Conservation (phyloP, 1,140 invertebrate species). For the Archivesica marissinica region DNA sequence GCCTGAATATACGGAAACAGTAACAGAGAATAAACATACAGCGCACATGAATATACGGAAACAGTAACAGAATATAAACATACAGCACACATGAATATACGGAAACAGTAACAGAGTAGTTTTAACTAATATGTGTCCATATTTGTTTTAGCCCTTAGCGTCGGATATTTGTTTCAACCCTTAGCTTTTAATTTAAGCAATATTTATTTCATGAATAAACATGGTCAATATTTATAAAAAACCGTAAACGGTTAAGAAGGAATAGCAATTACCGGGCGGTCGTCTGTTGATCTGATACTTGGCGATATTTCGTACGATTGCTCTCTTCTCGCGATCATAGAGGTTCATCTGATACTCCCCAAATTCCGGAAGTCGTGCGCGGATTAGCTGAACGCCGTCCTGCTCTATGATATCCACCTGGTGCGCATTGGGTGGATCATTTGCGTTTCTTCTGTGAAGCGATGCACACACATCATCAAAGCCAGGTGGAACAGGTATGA, state of each 20-base stretch:
- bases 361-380: conserved; percentile 74
- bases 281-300: conserved; percentile 79
- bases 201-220: no score
- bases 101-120: background rate
- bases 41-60: no score
- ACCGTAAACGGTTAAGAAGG: no score
- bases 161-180: no score
- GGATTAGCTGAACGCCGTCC: conserved; percentile 72
- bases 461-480: conserved; percentile 72
- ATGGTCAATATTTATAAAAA: no score
- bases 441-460: conserved; percentile 74
- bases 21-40: no score
- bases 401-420: conserved; percentile 71
- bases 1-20: no score
- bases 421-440: conserved; percentile 68
- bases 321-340: conserved; percentile 71
- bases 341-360: conserved; percentile 81
- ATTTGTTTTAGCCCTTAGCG: no score
- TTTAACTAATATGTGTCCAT: background rate
- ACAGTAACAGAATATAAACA: no score
- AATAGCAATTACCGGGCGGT: conserved; percentile 72
- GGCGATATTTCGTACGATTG: conserved; percentile 68
- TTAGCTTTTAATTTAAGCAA: no score
- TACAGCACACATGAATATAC: no score
- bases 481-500: conserved; percentile 74